Conservation (phyloP, 2,113 vertebrate genomes). For the Odontesthes bonariensis region DNA sequence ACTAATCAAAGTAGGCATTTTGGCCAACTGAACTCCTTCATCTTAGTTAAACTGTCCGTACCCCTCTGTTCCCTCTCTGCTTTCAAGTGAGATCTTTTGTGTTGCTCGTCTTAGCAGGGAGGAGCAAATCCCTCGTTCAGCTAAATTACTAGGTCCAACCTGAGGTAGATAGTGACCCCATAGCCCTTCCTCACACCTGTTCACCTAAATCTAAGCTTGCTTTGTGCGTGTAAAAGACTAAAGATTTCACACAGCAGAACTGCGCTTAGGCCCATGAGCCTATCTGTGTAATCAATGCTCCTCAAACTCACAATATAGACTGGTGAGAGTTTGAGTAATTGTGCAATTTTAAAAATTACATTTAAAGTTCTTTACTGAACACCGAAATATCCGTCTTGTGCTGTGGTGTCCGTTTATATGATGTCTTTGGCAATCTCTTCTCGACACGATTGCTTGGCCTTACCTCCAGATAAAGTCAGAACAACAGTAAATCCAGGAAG, state of each 20-base stretch:
- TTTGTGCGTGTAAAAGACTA: slow-evolving; percentile 44
- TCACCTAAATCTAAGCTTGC: slow-evolving; percentile 65
- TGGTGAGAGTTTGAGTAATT: background rate
- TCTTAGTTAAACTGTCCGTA: slow-evolving; percentile 81
- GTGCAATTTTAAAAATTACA: background rate
- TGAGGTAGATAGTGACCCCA: slow-evolving; percentile 83
- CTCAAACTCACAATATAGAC: background rate
- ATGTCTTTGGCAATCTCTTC: fast-evolving
- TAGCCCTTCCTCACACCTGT: slow-evolving; percentile 81
- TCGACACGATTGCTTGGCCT: background rate
- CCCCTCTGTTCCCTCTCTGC: slow-evolving; percentile 73
- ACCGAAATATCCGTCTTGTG: background rate
- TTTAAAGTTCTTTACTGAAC: background rate
- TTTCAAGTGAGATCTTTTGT: slow-evolving; percentile 81
- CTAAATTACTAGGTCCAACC: slow-evolving; percentile 85
- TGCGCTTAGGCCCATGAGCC: background rate
- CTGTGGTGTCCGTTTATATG: background rate
- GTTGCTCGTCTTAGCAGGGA: slow-evolving; percentile 73
- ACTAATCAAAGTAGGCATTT: slow-evolving; percentile 80
- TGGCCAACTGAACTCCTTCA: slow-evolving; percentile 80
- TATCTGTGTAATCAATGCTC: slow-evolving; percentile 6
- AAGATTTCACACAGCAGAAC: slow-evolving; percentile 29
- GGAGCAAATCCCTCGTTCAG: slow-evolving; percentile 77
- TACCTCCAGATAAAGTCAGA: background rate
- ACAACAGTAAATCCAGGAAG: background rate